Base-by-base conservation (phyloP, 2,797 vertebrate genomes). In the Leuciscus waleckii region DNA sequence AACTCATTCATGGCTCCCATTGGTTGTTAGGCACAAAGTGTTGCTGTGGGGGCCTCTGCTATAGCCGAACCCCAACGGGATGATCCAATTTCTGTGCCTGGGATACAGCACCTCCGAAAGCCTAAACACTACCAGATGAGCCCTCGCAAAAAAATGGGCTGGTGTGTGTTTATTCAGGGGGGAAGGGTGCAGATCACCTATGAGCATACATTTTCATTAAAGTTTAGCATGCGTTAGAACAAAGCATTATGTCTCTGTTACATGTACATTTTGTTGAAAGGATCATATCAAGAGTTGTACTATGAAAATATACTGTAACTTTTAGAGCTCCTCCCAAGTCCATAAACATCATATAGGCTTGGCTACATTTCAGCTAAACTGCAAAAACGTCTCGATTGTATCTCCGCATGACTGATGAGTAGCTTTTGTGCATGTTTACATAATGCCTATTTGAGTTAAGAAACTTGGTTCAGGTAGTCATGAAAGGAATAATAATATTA, bases 41-140 rank as follows among this genome's bases (percentile, higher is more conserved):
- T 85, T 85, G 74, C 87, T 79, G 69, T 76, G 54, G 81, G 89
- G 87, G 80, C 73, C 85, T 82, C 81, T 79, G 82, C 82, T 87
- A 82, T 85, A 83, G 71, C 87, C 73, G 74, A 82, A 88, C 87
- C 90, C 88, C 90, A 87, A 75, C 56, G 88, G 87, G 89, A 88
- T 88, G 90, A 91, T 93, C 90, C 61, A 67, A 87, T 93, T 93
- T 92, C 92, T 90, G 56, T 63, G 77, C 68, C 76, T 80, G 77
- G 67, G 51, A 79, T 84, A 78, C 88, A 84, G 82, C 91, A 92
- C 91, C 91, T 90, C 91, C 88, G 86, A 90, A 89, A 89, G 89
- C 88, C 87, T 92, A 92, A 93, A 90, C 91, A 92, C 89, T 90
- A 92, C 91, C 92, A 93, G 92, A 92, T 93, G 92, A 92, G 90